Conservation (phyloP, 2,888 invertebrate species). For the Cryptophagus acutangulus region DNA sequence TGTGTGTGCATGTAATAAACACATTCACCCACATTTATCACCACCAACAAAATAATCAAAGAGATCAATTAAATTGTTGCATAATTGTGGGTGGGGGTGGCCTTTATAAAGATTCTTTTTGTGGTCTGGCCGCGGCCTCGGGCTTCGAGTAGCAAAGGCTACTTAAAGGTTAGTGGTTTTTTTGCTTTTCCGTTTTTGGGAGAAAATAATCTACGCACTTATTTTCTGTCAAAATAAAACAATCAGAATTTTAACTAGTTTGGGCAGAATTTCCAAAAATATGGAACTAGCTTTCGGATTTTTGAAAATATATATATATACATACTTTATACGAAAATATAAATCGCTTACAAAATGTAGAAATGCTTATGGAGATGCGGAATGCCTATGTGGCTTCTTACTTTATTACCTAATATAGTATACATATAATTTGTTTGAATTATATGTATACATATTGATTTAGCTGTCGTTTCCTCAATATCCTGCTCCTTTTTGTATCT, state of each 20-base stretch:
- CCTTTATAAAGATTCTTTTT: conserved; percentile 7
- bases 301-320: no score
- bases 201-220: no score
- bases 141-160: conserved; percentile 48
- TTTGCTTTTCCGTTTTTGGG: conserved; percentile 26
- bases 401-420: conserved; percentile 15
- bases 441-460: no score
- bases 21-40: conserved; percentile 33
- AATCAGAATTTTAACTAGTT: conserved; percentile 31
- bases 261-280: no score
- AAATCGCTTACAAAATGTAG: no score
- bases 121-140: conserved; percentile 41
- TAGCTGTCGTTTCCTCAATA: conserved; percentile 43
- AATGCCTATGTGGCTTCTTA: conserved; percentile 45
- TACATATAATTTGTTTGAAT: no score
- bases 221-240: no score
- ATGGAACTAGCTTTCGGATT: no score
- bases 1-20: no score
- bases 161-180: conserved; percentile 45
- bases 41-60: no score
- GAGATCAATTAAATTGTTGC: no score
- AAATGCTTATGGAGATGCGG: conserved; percentile 41
- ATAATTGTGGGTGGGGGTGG: conserved; percentile 31
- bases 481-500: conserved; percentile 23
- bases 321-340: no score